Evolutionary conservation across 2,797 vertebrate genomes (phyloP), one percentile per base, ranked within the genome.

Genomic region (Alca torda): DNA sequence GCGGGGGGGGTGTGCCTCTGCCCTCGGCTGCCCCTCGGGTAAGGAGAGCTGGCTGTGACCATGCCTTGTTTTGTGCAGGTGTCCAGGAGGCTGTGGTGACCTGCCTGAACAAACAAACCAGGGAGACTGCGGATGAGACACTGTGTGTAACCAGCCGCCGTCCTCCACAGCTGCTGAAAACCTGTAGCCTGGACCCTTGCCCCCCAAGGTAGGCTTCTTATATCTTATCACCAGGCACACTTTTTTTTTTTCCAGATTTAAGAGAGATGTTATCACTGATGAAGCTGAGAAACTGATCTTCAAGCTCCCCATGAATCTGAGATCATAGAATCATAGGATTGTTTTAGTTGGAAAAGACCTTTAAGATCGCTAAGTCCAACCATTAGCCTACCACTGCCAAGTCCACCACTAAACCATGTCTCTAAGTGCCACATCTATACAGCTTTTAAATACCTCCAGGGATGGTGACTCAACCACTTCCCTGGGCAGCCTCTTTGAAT

Each of bases 51-150:
- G 90, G 24, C 70, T 93, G 83, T 98, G 95, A 98, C 72, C 43
- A 28, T 94, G 70, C 6, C 31, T 88, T 98, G 43, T 96, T 97
- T 48, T 95, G 69, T 85, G 59, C 98, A 99, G 99, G 99, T 97
- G 97, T 99, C 96, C 99, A 99, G 97, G 99, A 99, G 97, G 99
- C 99, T 26, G 98, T 99, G 92, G 98, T 99, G 92, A 98, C 99
- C 97, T 99, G 99, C 97, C 98, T 99, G 96, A 99, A 99, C 98
- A 99, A 99, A 98, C 99, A 99, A 98, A 99, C 99, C 16, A 98
- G 98, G 94, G 98, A 99, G 90, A 96, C 97, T 12, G 98, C 96
- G 1, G 98, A 99, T 1, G 98, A 99, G 96, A 98, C 74, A 9
- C 91, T 98, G 63, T 99, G 99, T 81, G 97, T 98, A 93, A 98